A percentile compares a stretch with the other conserved stretches of the same genome.
Conservation (phyloP, 2,113 vertebrate species). For the Serinus canaria region DNA sequence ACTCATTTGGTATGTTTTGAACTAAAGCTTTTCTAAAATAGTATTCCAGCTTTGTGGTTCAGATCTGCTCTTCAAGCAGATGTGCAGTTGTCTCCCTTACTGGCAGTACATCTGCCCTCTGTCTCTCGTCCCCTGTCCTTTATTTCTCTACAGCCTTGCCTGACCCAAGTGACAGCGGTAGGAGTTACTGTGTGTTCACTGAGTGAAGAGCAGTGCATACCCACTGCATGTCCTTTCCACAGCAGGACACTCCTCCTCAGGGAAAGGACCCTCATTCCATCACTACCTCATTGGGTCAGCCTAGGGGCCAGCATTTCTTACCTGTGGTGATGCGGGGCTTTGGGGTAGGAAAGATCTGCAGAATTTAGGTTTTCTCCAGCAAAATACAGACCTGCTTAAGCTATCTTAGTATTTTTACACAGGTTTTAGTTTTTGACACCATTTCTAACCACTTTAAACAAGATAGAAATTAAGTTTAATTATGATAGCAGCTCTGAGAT, state of each 20-base stretch:
- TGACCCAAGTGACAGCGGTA: neutral
- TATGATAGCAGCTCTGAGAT: neutral
- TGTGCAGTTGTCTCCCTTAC: accelerated
- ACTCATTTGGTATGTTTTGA: neutral
- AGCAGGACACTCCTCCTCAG: neutral
- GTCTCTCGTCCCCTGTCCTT: neutral
- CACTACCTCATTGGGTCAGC: neutral
- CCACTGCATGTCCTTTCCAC: neutral
- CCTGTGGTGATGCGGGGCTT: accelerated
- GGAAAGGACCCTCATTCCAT: neutral
- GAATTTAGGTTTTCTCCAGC: neutral
- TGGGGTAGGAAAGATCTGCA: neutral
- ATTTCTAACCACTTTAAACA: neutral
- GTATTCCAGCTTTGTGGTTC: neutral
- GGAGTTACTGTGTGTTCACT: neutral
- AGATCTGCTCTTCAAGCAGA: neutral
- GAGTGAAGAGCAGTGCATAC: neutral
- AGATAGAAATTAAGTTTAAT: neutral
- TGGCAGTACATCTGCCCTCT: neutral
- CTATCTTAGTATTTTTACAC: neutral
- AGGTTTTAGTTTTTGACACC: neutral
- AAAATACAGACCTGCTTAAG: neutral
- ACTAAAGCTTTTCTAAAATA: neutral
- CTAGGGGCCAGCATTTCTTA: neutral
- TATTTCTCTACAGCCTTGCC: neutral